Base-by-base conservation (phyloP, 2,797 vertebrate species). In the Dermochelys coriacea region DNA sequence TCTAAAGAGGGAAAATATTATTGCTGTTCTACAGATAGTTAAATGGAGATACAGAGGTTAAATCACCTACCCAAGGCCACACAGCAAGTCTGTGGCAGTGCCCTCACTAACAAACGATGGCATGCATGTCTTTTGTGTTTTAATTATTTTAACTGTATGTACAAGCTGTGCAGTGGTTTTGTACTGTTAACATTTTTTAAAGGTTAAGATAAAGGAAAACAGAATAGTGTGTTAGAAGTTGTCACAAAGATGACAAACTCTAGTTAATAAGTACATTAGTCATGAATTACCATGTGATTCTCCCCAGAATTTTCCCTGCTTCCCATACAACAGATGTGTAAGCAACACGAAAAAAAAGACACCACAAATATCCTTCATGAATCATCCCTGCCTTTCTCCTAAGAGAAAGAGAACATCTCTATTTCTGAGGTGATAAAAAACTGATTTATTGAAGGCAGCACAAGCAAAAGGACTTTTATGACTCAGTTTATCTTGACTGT, bases 131-230 rank as follows among this genome's bases (percentile, higher is more conserved):
- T 47, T 91, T 45, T 86, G 82, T 86, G 47, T 93, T 95, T 93
- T 94, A 97, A 96, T 96, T 95, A 90, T 86, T 93, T 95, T 85
- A 95, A 59, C 92, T 93, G 61, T 82, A 84, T 95, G 93, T 86
- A 80, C 77, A 93, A 85, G 82, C 47, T 82, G 54, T 61, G 25
- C 15, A 93, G 18, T 80, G 61, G 16, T 84, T 82, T 86, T 52
- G 83, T 74, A 81, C 3, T 93, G 88, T 68, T 86, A 89, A 50
- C 77, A 89, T 90, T 95, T 87, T 94, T 37, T 88, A 94, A 95
- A 96, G 55, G n/a, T 84, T 90, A 93, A 87, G 59, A 94, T 94
- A 85, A 92, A 51, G 83, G 68, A 88, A 95, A 88, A 0, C 4
- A 55, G 47, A 49, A 6, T 90, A 89, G 93, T 95, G 90, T 82